Evolutionary conservation across 1,140 invertebrate genomes (phyloP), one percentile per base, ranked within the genome.

Genomic region (Drosophila tani): DNA sequence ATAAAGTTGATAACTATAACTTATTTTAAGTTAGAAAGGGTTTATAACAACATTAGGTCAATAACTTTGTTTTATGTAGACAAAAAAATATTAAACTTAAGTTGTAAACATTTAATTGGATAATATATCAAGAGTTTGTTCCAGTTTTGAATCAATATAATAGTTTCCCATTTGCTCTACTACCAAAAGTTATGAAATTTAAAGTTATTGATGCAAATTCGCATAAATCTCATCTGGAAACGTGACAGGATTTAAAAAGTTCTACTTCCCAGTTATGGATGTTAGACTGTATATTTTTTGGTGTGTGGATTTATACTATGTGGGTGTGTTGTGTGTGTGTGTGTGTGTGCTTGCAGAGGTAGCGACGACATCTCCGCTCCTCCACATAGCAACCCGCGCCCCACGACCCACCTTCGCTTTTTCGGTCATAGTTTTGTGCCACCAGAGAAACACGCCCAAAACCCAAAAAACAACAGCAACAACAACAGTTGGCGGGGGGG

Each of bases 371-470:
- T 73, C 66, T 59, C 69, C 53, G 35, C 65, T 57, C 19, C 65
- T 47, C 19, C 53, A 70, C 14, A 32, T 40, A 27, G 12, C 58
- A 49, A 24, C 40, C 12, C 24, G 21, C 32, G 17, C 24, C 24
- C 55, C 1, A n/a, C 67, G 27, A 24, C 27, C 27, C 27, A 29
- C 27, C 27, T 64, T 56, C 40, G 15, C 12, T 46, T 73, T 50
- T 27, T 59, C 17, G 45, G 53, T 47, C 69, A 71, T 73, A 73
- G 70, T 73, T 73, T 73, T 51, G 70, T 60, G 68, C 53, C 67
- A 73, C 67, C 67, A 70, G 66, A 40, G 29, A 66, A 71, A 74
- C 70, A 74, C 70, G 70, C 70, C 70, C 70, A 51, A 70, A 71
- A 24, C 29, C 64, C 47, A 70, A 32, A 46, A 47, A 60, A 49